Conservation (phyloP, 2,888 invertebrate species). For the Nemapogon koenigi region DNA sequence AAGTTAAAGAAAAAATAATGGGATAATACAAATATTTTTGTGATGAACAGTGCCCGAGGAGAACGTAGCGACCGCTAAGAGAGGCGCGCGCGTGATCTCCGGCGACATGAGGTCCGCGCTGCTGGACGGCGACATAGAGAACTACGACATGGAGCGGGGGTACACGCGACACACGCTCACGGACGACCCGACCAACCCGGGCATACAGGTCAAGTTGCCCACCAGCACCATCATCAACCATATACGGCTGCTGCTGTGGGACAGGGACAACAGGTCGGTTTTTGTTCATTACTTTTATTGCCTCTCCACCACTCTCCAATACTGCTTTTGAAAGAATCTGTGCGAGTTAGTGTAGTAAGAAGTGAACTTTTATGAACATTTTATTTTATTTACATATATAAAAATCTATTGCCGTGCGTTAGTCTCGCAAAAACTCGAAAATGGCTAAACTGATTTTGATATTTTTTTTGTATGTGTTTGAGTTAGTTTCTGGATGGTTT, state of each 20-base stretch:
- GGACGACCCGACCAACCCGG: conserved; percentile 71
- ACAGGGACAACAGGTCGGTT: conserved; percentile 82
- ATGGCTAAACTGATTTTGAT: too few species aligned
- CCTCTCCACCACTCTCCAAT: background rate
- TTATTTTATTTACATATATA: too few species aligned
- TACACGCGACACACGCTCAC: conserved; percentile 89
- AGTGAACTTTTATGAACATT: too few species aligned
- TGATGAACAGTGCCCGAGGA: conserved; percentile 90
- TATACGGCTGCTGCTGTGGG: conserved; percentile 92
- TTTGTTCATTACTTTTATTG: background rate
- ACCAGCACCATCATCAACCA: conserved; percentile 92
- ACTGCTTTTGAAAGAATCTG: background rate
- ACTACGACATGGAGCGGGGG: conserved; percentile 93
- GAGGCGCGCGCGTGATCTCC: conserved; percentile 84
- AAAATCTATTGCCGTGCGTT: too few species aligned
- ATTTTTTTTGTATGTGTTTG: too few species aligned
- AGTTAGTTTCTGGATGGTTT: too few species aligned
- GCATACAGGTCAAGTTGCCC: conserved; percentile 85
- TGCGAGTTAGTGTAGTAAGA: background rate
- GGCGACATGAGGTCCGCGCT: conserved; percentile 91
- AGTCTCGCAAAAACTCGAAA: too few species aligned
- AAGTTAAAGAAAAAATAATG: too few species aligned
- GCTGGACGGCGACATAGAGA: conserved; percentile 86
- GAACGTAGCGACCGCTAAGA: conserved; percentile 85
- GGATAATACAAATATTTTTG: too few species aligned